Conservation (phyloP, 2,888 invertebrate species). For the Nomada fabriciana region DNA sequence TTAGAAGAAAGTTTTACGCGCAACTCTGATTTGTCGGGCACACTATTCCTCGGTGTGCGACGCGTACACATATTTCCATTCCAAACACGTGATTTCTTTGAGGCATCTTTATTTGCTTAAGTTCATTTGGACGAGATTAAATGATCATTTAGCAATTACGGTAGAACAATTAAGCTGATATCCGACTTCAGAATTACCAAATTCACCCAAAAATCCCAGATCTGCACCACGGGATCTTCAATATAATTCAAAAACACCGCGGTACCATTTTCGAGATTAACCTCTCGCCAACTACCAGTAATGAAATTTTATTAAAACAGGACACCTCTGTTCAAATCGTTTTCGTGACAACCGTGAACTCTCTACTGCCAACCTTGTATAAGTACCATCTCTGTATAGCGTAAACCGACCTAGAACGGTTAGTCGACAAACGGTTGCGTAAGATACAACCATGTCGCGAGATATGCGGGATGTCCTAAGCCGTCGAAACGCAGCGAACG, state of each 20-base stretch:
- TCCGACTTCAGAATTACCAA: too few species aligned
- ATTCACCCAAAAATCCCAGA: too few species aligned
- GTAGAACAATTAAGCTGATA: too few species aligned
- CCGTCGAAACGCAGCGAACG: slow-evolving; percentile 77
- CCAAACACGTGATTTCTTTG: not conserved
- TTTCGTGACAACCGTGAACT: not conserved
- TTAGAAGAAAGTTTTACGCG: slow-evolving; percentile 30
- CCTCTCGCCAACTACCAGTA: too few species aligned
- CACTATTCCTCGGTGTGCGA: not conserved
- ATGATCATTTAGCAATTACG: too few species aligned
- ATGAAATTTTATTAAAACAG: not conserved
- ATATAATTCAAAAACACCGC: not conserved
- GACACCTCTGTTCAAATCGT: not conserved
- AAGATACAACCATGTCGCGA: slow-evolving; percentile 28
- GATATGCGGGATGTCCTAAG: slow-evolving; percentile 56
- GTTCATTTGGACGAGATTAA: too few species aligned
- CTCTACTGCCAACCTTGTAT: not conserved
- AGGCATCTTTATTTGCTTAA: not conserved
- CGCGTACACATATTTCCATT: not conserved
- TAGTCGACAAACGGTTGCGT: slow-evolving; percentile 11
- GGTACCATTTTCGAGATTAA: not conserved
- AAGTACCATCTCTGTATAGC: not conserved
- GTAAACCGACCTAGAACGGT: slow-evolving; percentile 11
- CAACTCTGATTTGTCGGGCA: slow-evolving; percentile 27
- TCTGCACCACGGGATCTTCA: too few species aligned